Base-by-base conservation (phyloP, 2,888 invertebrate species). In the Zeuzera pyrina region DNA sequence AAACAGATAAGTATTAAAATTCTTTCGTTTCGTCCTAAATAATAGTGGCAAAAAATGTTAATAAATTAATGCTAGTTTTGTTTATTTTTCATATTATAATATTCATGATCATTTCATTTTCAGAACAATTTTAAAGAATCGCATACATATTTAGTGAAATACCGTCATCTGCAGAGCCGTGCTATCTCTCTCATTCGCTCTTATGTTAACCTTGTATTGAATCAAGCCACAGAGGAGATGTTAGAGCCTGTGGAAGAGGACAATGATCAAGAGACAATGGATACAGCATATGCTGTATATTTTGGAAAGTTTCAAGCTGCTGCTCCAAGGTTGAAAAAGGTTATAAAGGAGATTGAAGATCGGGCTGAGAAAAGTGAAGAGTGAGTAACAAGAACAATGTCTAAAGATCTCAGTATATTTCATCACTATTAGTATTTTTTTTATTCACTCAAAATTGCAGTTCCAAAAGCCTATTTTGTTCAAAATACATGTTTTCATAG, bases 271-370 rank as follows among this genome's bases (percentile, higher is more conserved):
- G 70, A 69, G 11, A 60, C 69, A 12, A 81, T 86, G 8, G 91
- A 92, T 48, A 88, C 91, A 0, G 89, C 91, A 15, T 93, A 89
- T 79, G 95, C 91, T 28, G 88, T 88, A 19, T 97, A 95, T 58
- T 98, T 98, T 59, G 97, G 97, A 0, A 95, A 96, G 73, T 98
- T 98, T 65, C 94, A 97, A 64, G 92, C 94, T 0, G 92, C 94
- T n/a, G 91, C 97, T 0, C 90, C 92, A 0, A 92, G 94, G 60
- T 86, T 97, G 1, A 92, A 89, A 51, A 87, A 89, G 36, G 87
- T 98, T 5, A 90, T 97, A 25, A 87, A 89, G 38, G 89, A 95
- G 50, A 86, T 98, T 14, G 97, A 98, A 68, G 81, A 86, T 1
- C 86, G 95, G 32, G 85, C 90, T 0, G 88, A 89, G 30, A 87